Evolutionary conservation across 2,797 vertebrate genomes (phyloP).

Genomic region (Ctenochaetus hawaiiensis): DNA sequence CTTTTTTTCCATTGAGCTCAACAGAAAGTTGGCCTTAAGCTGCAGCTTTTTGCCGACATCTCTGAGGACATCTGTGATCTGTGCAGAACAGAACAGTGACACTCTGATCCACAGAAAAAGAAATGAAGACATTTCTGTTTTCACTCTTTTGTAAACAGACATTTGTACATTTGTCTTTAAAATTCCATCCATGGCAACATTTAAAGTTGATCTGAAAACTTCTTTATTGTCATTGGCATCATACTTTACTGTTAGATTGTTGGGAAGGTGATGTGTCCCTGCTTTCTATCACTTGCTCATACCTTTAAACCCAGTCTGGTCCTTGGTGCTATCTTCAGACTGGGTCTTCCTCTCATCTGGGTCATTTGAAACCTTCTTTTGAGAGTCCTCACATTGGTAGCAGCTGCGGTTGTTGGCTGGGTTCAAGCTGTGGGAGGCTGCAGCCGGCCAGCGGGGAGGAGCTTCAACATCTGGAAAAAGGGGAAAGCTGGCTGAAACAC

Average conservation of each 20-base stretch:
- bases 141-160: neutral
- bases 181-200: neutral
- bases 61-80: constrained; percentile 29
- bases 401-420: constrained; percentile 81
- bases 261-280: neutral
- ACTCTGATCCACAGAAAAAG: constrained; percentile 30
- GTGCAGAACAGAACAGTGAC: constrained; percentile 18
- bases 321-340: constrained; percentile 40
- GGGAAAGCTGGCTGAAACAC: constrained; percentile 64
- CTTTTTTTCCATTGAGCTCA: constrained; percentile 64
- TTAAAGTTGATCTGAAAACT: neutral
- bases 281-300: constrained; percentile 21
- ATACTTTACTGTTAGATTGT: neutral
- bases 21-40: constrained; percentile 43
- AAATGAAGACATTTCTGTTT: constrained; percentile 12
- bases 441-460: constrained; percentile 74
- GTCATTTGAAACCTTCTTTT: constrained; percentile 57
- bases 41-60: constrained; percentile 29
- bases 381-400: constrained; percentile 75
- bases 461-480: constrained; percentile 83
- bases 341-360: constrained; percentile 58
- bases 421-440: constrained; percentile 70
- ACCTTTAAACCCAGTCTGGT: constrained; percentile 48
- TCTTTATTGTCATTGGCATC: neutral
- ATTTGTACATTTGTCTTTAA: neutral